Conservation (phyloP, 2,888 invertebrate species). For the Branchinecta sandiegonensis region DNA sequence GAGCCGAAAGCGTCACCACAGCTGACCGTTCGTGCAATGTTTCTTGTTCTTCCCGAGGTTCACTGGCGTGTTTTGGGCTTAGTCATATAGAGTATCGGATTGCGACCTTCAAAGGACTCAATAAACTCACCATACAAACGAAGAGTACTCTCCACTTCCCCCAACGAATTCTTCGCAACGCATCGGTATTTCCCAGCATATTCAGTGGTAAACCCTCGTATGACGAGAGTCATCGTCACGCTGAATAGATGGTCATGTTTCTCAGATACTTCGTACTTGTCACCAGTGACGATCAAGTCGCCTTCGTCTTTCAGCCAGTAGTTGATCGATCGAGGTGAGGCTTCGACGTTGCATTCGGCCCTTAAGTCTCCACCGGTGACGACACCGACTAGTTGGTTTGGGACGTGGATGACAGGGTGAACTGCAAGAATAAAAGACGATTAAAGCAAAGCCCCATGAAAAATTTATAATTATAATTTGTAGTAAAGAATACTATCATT, state of each 20-base stretch:
- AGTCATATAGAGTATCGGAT: no score
- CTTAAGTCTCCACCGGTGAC: constrained; percentile 71
- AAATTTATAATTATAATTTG: no score
- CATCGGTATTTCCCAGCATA: constrained; percentile 41
- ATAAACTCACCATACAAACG: not conserved
- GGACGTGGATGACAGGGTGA: constrained; percentile 78
- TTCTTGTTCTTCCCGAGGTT: no score
- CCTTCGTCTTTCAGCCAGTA: constrained; percentile 69
- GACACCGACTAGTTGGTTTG: constrained; percentile 79
- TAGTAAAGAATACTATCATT: no score
- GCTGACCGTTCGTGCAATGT: no score
- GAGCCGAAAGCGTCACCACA: no score
- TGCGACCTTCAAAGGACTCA: no score
- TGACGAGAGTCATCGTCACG: constrained; percentile 62
- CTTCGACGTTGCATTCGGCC: constrained; percentile 76
- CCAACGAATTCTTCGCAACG: constrained; percentile 9
- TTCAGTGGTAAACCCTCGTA: constrained; percentile 52
- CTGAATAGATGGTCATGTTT: constrained; percentile 58
- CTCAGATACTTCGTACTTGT: constrained; percentile 60
- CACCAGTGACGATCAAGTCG: constrained; percentile 62
- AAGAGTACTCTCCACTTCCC: constrained; percentile 1
- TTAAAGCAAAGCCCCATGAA: no score
- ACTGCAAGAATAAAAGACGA: constrained; percentile 43
- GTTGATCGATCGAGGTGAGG: constrained; percentile 76
- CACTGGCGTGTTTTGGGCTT: no score